Evolutionary conservation across 2,797 vertebrate genomes (phyloP).

Genomic region (Enteromius radiatus): DNA sequence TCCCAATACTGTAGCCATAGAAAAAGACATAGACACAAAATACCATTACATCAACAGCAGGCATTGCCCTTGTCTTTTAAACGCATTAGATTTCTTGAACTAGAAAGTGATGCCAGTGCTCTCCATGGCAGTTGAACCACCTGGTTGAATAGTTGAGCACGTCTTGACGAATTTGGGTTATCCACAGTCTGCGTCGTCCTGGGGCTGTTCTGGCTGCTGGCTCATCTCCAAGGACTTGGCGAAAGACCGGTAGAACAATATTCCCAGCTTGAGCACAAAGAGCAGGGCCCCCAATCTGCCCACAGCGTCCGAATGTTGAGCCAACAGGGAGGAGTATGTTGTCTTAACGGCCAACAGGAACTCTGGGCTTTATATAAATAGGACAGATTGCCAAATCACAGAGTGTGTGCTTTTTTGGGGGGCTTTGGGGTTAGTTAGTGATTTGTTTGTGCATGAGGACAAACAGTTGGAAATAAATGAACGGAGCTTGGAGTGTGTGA

Average conservation of each 20-base stretch:
- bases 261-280: constrained; percentile 46
- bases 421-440: constrained; percentile 47
- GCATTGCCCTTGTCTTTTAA: background rate
- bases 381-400: constrained; percentile 56
- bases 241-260: constrained; percentile 42
- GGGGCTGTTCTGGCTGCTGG: constrained; percentile 39
- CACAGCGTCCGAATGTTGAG: constrained; percentile 37
- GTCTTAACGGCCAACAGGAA: constrained; percentile 41
- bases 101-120: constrained; percentile 34
- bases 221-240: constrained; percentile 38
- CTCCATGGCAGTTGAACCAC: constrained; percentile 13
- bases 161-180: constrained; percentile 44
- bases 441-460: constrained; percentile 63
- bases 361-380: constrained; percentile 44
- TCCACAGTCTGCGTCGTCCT: constrained; percentile 2
- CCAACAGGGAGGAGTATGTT: constrained; percentile 43
- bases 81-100: background rate
- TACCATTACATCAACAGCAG: background rate
- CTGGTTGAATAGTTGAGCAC: constrained; percentile 14
- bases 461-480: constrained; percentile 58
- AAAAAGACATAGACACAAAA: background rate
- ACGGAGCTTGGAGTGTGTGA: constrained; percentile 54
- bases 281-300: constrained; percentile 36
- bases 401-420: constrained; percentile 57
- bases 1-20: background rate